Evolutionary conservation across 2,888 invertebrate species (phyloP).

Genomic region (Harpalus rubripes): DNA sequence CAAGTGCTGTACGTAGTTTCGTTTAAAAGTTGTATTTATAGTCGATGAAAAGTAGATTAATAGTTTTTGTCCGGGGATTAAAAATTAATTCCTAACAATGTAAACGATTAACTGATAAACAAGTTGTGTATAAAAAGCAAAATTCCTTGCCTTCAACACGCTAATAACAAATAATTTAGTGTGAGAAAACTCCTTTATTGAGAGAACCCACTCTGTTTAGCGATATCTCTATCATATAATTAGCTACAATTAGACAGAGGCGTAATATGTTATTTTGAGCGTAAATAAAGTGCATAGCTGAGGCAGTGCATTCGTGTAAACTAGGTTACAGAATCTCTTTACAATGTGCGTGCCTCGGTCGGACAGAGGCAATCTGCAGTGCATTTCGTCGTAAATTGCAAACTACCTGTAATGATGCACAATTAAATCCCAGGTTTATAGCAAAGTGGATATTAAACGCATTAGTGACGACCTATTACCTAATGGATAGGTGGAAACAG

Average conservation of each 20-base stretch:
- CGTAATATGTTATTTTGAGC: constrained; percentile 47
- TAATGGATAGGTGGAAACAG: not conserved
- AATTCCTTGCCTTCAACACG: not conserved
- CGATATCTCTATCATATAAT: constrained; percentile 39
- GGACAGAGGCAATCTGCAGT: not conserved
- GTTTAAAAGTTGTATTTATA: too few relatives aligned
- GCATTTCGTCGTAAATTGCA: constrained; percentile 23
- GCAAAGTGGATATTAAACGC: constrained; percentile 40
- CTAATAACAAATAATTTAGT: constrained; percentile 6
- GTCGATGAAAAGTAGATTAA: too few relatives aligned
- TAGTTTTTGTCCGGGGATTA: too few relatives aligned
- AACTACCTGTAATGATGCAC: constrained; percentile 41
- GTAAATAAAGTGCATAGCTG: constrained; percentile 39
- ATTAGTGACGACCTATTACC: not conserved
- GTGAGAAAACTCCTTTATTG: constrained; percentile 19
- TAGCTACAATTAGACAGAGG: constrained; percentile 50
- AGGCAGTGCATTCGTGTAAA: constrained; percentile 41
- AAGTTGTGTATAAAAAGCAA: not conserved
- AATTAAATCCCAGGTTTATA: constrained; percentile 29
- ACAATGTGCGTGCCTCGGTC: constrained; percentile 9
- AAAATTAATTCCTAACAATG: too few relatives aligned
- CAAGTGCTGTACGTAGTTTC: too few relatives aligned
- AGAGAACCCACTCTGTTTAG: not conserved
- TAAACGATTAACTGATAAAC: not conserved
- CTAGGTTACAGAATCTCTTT: constrained; percentile 38